Evolutionary conservation across 2,888 invertebrate species (phyloP), one percentile per base, ranked within the genome.

Genomic region (Thumatha senex): DNA sequence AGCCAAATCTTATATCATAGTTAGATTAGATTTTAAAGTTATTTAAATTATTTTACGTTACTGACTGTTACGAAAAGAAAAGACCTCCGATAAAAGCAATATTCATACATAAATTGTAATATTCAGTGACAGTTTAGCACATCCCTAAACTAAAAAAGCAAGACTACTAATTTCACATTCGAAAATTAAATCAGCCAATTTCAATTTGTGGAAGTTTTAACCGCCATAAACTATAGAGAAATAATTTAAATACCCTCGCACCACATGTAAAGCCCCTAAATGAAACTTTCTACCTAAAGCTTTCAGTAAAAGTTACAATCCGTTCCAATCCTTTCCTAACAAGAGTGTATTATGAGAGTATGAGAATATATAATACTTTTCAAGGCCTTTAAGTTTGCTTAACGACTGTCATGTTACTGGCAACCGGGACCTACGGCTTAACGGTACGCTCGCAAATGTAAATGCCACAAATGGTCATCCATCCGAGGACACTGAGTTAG

Each of bases 161-260:
- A 10, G 33, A 7, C 14, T 36, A 33, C 33, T 36, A 3, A 2
- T 8, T 10, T 15, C 36, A 36, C 14, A 36, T 14, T 13, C 14
- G 11, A 13, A 36, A 36, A 36, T 36, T 9, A 36, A 15, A 35
- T 4, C 35, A 15, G 36, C 36, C 14, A 14, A 36, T 36, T 36
- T 36, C 14, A 36, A 36, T 29, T 10, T 38, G 34, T 43, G 9
- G 15, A 39, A 48, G 38, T 48, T 48, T 48, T 35, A 45, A 15
- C 36, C 36, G 29, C 30, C 45, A 15, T 39, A 35, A 39, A 42
- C 24, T 36, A 14, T 42, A 39, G 10, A 10, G 29, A 46, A 24
- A 24, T 48, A 38, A 51, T 57, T 51, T 38, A 51, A 54, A 47
- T 45, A 52, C 15, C 40, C 30, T 41, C 33, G 40, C 29, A 31